Evolutionary conservation across 1,140 invertebrate species (phyloP), one percentile per base, ranked within the genome.

Genomic region (Trachymyrmex septentrionalis): DNA sequence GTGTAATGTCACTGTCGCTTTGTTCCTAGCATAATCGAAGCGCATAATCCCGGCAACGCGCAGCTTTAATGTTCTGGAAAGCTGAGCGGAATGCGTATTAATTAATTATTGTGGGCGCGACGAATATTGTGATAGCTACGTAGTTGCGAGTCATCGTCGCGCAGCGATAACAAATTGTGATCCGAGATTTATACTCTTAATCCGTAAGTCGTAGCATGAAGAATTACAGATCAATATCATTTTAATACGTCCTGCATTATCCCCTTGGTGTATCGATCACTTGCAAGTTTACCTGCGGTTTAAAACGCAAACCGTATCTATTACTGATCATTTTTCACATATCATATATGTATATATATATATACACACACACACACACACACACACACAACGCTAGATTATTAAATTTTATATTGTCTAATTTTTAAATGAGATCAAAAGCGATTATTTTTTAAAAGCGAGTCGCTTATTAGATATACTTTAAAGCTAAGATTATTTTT

Each of bases 121-220:
- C 48, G 64, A 44, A 71, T 30, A 71, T 75, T 84, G 80, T 75
- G 80, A 84, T 84, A 84, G 69, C 38, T 48, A 82, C 77, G 64
- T 81, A 69, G 77, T 81, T 81, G 63, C 77, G 64, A 81, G 50
- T 69, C 64, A 30, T 57, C 21, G n/a, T 69, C 80, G 50, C 67
- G 55, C 67, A 48, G 44, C 80, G 66, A 84, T 61, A 84, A 55
- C 53, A 61, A 30, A 75, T 63, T 73, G 67, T 84, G 80, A 84
- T 84, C 38, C 44, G 80, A 84, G 34, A 75, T 75, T 84, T 64
- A 44, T 59, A 61, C 53, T 27, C 24, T 50, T 61, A 73, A 75
- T 84, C 44, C 53, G n/a, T 75, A 84, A 73, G 34, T 73, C 24
- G 53, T 50, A 73, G 59, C 69, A 61, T n/a, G 69, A 59, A 19